Conservation (phyloP, 2,888 invertebrate species). For the Cerceris rybyensis region DNA sequence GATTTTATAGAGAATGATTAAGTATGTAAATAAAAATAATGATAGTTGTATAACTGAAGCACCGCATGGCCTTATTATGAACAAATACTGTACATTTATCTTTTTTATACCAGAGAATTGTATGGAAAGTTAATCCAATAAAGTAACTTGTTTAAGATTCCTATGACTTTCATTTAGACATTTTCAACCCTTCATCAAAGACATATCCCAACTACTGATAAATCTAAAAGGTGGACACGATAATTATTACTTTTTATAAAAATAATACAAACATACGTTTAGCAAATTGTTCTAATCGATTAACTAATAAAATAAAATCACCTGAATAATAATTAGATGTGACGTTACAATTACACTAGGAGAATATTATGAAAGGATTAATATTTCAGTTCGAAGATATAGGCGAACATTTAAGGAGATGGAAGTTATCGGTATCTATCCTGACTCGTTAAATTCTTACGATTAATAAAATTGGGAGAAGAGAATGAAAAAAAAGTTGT, state of each 20-base stretch:
- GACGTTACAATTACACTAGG: too few relatives aligned
- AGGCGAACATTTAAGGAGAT: too few relatives aligned
- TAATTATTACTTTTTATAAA: not conserved
- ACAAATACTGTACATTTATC: slow-evolving; percentile 47
- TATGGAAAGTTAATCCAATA: slow-evolving; percentile 47
- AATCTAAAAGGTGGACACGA: not conserved
- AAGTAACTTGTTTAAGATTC: slow-evolving; percentile 41
- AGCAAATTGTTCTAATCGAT: too few relatives aligned
- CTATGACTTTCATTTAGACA: not conserved
- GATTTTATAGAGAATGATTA: slow-evolving; percentile 47
- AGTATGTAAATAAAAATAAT: slow-evolving; percentile 68
- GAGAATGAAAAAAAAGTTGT: slow-evolving; percentile 30
- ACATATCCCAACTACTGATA: not conserved
- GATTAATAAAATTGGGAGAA: not conserved
- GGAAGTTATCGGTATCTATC: not conserved
- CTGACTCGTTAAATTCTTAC: not conserved
- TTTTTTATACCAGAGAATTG: slow-evolving; percentile 36
- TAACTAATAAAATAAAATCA: not conserved
- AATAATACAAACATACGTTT: too few relatives aligned
- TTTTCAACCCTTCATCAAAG: not conserved
- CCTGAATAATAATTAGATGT: too few relatives aligned
- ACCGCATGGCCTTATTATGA: slow-evolving; percentile 31
- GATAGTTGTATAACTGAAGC: slow-evolving; percentile 38
- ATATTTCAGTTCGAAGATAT: too few relatives aligned
- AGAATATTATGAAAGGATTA: too few relatives aligned